Percentiles rank a stretch among this genome's conserved stretches.
These are phyloP conservation scores for Hydriomena furcata DNA, from an alignment of 2,888 invertebrate genomes.

Conservation along the genomic window DNA sequence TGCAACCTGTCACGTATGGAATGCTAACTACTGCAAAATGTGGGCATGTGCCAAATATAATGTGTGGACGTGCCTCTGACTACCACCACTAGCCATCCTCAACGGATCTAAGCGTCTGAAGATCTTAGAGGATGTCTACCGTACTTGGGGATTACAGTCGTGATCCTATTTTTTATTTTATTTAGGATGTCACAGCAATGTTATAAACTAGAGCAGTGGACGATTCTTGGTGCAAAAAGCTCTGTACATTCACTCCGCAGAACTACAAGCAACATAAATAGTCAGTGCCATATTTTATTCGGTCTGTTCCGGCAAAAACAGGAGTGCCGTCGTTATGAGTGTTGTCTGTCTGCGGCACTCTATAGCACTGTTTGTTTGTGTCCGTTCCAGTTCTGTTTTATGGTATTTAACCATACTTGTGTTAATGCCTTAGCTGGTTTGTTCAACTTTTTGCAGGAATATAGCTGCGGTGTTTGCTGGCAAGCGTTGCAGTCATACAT, in stretches of 20 bases:
- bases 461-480: slow-evolving; percentile 5
- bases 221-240: slow-evolving; percentile 10
- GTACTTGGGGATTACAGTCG: no score
- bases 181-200: neutral
- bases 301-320: slow-evolving; percentile 31
- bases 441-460: slow-evolving; percentile 13
- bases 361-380: slow-evolving; percentile 27
- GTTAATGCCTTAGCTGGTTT: slow-evolving; percentile 7
- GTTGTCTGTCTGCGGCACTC: slow-evolving; percentile 25
- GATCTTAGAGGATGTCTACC: no score
- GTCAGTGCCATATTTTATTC: slow-evolving; percentile 40
- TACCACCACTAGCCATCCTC: no score
- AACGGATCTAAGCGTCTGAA: no score
- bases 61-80: no score
- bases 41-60: no score
- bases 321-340: slow-evolving; percentile 31
- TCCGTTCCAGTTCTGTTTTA: slow-evolving; percentile 29
- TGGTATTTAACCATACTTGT: slow-evolving; percentile 14
- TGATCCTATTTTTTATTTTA: no score
- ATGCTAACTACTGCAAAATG: no score
- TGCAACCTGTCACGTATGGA: no score
- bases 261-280: slow-evolving; percentile 33
- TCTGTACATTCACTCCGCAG: slow-evolving; percentile 12
- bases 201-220: neutral
- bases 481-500: neutral